These are phyloP conservation scores for Trichopoda pennipes DNA, from an alignment of 2,888 invertebrate species.

Conservation along the genomic window DNA sequence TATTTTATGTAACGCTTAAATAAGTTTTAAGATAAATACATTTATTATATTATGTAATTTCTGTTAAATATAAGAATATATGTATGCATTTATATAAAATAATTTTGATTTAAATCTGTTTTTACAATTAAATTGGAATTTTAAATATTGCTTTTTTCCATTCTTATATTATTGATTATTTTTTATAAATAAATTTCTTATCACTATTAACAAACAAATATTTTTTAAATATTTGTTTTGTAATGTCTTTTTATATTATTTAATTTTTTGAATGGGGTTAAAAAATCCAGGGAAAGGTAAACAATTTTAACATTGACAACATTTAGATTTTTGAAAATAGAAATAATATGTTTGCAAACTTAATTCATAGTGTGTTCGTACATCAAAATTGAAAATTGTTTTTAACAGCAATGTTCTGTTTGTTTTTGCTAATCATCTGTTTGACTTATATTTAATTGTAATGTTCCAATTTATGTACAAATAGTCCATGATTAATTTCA, in stretches of 20 bases:
- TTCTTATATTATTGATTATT: slow-evolving; percentile 6
- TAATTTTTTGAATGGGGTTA: slow-evolving; percentile 21
- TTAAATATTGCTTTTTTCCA: slow-evolving; percentile 65
- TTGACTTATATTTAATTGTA: too few species aligned
- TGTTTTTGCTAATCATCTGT: neutral
- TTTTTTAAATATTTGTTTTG: slow-evolving; percentile 51
- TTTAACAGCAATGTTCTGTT: neutral
- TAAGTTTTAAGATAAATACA: neutral
- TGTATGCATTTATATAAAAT: neutral
- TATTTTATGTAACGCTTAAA: slow-evolving; percentile 14
- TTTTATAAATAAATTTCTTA: neutral
- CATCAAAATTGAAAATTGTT: neutral
- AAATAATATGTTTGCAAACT: slow-evolving; percentile 7
- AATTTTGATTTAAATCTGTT: neutral
- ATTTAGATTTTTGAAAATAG: slow-evolving; percentile 58
- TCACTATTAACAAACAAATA: slow-evolving; percentile 31
- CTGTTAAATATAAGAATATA: slow-evolving; percentile 33
- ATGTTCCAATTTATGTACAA: slow-evolving; percentile 9
- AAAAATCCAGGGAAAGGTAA: slow-evolving; percentile 44
- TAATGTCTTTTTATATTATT: slow-evolving; percentile 56
- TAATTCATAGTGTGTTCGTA: slow-evolving; percentile 15
- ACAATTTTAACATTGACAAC: slow-evolving; percentile 59
- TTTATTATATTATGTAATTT: slow-evolving; percentile 28
- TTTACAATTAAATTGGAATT: slow-evolving; percentile 60
- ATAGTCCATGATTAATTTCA: slow-evolving; percentile 20